Base-by-base conservation (phyloP, 2,113 vertebrate genomes). In the Oxyura jamaicensis region DNA sequence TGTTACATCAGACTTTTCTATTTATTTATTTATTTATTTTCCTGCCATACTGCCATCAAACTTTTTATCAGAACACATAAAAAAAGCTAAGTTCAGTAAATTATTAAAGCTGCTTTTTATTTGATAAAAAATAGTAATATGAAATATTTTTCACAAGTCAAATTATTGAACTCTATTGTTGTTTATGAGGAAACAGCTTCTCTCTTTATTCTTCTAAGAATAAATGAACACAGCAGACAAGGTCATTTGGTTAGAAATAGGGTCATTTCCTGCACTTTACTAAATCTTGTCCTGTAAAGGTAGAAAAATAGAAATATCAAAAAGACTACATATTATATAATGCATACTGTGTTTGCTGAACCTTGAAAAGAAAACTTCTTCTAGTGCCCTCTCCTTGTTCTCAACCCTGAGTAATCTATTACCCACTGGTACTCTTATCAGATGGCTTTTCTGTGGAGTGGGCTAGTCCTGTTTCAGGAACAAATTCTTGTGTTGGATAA, bases 301-400 rank as follows among this genome's bases (percentile, higher is more conserved):
- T 78, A 83, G 69, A 67, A 93, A 95, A 91, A 3, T 23, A 94
- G 56, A 94, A 86, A 60, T 86, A 77, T 63, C 42, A 91, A 44
- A 81, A 89, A 72, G 17, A 33, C 42, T 76, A 15, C 71, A 10
- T 76, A 14, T 66, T 73, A 58, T 59, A 67, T 92, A 92, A 91
- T 50, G 46, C 25, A 29, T 63, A 21, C 35, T 86, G 36, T 91
- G 68, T 86, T 95, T 90, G 90, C 72, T 88, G 67, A 93, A 36
- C 63, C 6, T 26, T 80, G 2, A 5, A 72, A 71, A 67, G 7
- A 82, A 33, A 25, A 39, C 36, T 75, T 81, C 11, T 72, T 73
- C 86, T 28, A 77, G n/a, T 90, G 72, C 46, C 36, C 23, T 86
- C 63, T 68, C 60, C 39, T 71, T 93, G n/a, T 85, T 93, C 42